Base-by-base conservation (phyloP, 2,888 invertebrate genomes). In the Microchrysa polita region DNA sequence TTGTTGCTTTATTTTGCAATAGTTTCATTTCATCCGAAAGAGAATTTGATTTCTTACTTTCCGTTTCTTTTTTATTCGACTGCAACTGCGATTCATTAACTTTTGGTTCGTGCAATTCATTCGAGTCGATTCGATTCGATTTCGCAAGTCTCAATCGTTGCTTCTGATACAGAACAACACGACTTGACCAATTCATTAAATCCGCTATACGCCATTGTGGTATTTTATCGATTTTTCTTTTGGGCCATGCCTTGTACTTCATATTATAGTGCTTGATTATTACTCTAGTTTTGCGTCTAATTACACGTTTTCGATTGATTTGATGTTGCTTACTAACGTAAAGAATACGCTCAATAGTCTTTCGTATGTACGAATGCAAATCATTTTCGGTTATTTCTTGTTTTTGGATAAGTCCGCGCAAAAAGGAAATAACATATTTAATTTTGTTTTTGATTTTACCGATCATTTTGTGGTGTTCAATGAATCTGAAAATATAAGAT, bases 151-250 rank as follows among this genome's bases (percentile, higher is more conserved):
- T 20, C 10, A 44, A 20, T 42, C 18, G 40, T 9, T 16, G 52
- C 16, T 69, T 74, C n/a, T 34, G 7, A 40, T 74, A 61, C 1
- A 67, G 10, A 1, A 61, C 69, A 14, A 74, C 59, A 52, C 57
- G 34, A 23, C 61, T 67, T 14, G 73, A 61, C 73, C 73, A 74
- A 18, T 42, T 65, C 22, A 65, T 9, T 9, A 44, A 18, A 5
- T 20, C 20, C 10, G 44, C 65, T 2, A 16, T 18, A 12, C 48
- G 5, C 12, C 14, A 5, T 18, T 22, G 5, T 48, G 22, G 42
- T 22, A 12, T 4, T 48, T 22, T 10, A 22, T 65, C 44, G 12
- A 44, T 22, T 16, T 12, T 22, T 12, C 9, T 14, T 22, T n/a
- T 20, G 5, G 12, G 10, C 10, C 5, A 4, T 14, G 23, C 4